Conservation (phyloP, 2,797 vertebrate species). For the Tachyglossus aculeatus region DNA sequence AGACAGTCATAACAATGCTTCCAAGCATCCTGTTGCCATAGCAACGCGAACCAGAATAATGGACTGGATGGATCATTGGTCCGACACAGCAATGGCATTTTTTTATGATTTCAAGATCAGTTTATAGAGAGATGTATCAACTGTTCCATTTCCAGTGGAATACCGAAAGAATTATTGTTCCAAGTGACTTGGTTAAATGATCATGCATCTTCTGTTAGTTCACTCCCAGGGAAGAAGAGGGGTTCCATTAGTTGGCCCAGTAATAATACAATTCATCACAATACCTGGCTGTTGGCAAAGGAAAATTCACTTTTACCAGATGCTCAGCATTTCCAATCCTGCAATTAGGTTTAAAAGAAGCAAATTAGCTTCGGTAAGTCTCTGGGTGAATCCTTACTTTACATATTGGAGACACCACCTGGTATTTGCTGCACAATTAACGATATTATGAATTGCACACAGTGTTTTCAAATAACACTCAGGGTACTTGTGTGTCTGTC, state of each 20-base stretch:
- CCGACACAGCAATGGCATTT: too few species aligned
- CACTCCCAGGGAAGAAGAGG: too few species aligned
- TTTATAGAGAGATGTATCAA: too few species aligned
- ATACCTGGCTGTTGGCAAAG: neutral
- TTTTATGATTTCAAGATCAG: too few species aligned
- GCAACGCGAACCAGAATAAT: too few species aligned
- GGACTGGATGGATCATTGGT: too few species aligned
- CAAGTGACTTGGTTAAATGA: too few species aligned
- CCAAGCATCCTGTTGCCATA: too few species aligned
- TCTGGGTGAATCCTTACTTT: conserved; percentile 46
- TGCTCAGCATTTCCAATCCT: conserved; percentile 33
- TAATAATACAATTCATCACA: neutral
- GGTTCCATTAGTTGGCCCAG: neutral
- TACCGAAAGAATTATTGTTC: too few species aligned
- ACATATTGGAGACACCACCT: conserved; percentile 27
- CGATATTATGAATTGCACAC: conserved; percentile 25
- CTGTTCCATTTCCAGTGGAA: too few species aligned
- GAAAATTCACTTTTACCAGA: neutral
- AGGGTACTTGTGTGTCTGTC: conserved; percentile 7
- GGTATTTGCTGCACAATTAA: conserved; percentile 55
- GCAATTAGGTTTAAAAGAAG: conserved; percentile 29
- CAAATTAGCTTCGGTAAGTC: conserved; percentile 23
- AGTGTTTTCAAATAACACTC: conserved; percentile 44
- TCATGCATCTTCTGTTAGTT: too few species aligned
- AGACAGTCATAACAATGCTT: too few species aligned